A percentile compares a stretch with the other conserved stretches of the same genome.
These are phyloP conservation scores for Clarias magur DNA, from an alignment of 2,113 vertebrate species.

Conservation along the genomic window DNA sequence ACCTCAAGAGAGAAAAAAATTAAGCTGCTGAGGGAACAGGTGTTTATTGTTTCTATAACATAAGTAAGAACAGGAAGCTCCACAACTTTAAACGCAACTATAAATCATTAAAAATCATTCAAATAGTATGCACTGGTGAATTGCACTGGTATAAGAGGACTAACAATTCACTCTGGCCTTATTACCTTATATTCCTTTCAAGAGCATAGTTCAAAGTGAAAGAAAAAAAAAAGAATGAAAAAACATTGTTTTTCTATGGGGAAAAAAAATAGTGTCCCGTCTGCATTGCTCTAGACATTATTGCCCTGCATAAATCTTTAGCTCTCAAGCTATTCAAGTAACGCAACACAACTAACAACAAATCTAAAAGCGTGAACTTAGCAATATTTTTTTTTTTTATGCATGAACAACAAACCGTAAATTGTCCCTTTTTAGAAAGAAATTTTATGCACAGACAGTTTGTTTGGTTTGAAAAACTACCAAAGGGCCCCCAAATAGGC, in stretches of 20 bases:
- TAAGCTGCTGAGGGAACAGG: background rate
- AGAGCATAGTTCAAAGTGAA: constrained; percentile 8
- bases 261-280: background rate
- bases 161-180: background rate
- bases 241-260: constrained; percentile 2
- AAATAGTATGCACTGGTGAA: background rate
- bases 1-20: background rate
- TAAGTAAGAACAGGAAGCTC: too few species aligned
- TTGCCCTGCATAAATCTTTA: constrained; percentile 1
- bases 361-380: background rate
- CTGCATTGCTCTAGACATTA: background rate
- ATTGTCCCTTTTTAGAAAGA: background rate
- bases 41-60: background rate
- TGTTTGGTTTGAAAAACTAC: constrained; percentile 14
- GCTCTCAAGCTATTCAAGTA: background rate
- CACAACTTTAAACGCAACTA: too few species aligned
- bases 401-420: background rate
- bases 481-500: constrained; percentile 5
- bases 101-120: too few species aligned
- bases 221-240: constrained; percentile 19
- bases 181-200: background rate
- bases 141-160: background rate
- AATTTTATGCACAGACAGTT: background rate
- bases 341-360: background rate
- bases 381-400: background rate